A percentile compares a stretch with the other conserved stretches of the same genome.
Conservation (phyloP, 1,140 invertebrate species). For the Atta colombica region DNA sequence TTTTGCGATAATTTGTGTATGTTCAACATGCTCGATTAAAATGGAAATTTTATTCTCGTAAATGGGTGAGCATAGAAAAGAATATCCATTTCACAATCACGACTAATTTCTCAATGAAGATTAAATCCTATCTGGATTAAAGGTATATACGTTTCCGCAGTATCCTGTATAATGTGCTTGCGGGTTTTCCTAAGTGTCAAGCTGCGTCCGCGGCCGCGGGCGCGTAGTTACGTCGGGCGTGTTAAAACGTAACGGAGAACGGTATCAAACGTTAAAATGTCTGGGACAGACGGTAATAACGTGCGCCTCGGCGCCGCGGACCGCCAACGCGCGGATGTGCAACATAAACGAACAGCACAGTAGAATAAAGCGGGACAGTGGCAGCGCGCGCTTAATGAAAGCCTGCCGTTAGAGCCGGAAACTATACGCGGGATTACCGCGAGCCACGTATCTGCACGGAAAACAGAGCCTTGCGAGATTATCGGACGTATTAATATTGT, state of each 20-base stretch:
- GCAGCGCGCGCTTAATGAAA: constrained; percentile 73
- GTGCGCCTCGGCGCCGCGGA: constrained; percentile 45
- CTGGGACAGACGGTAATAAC: constrained; percentile 76
- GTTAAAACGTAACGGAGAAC: constrained; percentile 47
- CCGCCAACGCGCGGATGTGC: constrained; percentile 40
- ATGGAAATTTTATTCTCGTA: background rate
- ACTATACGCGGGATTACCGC: constrained; percentile 59
- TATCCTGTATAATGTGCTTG: background rate
- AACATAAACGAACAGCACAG: constrained; percentile 23
- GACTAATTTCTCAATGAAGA: constrained; percentile 24
- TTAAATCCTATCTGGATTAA: constrained; percentile 14
- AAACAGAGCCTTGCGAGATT: constrained; percentile 63
- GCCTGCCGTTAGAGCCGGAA: constrained; percentile 56
- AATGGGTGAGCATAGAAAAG: background rate
- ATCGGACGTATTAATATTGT: constrained; percentile 64
- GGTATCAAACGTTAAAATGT: constrained; percentile 64
- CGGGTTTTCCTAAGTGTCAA: constrained; percentile 13
- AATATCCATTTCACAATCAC: constrained; percentile 34
- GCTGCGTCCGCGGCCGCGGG: constrained; percentile 1
- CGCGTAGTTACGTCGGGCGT: constrained; percentile 31
- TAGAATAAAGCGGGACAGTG: constrained; percentile 53
- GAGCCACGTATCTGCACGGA: constrained; percentile 54
- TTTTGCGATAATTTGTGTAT: background rate
- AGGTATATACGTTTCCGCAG: constrained; percentile 10
- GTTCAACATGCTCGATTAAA: constrained; percentile 1